phyloP scores from a whole-genome alignment of 1,140 invertebrate genomes.

The Bombus affinis region DNA sequence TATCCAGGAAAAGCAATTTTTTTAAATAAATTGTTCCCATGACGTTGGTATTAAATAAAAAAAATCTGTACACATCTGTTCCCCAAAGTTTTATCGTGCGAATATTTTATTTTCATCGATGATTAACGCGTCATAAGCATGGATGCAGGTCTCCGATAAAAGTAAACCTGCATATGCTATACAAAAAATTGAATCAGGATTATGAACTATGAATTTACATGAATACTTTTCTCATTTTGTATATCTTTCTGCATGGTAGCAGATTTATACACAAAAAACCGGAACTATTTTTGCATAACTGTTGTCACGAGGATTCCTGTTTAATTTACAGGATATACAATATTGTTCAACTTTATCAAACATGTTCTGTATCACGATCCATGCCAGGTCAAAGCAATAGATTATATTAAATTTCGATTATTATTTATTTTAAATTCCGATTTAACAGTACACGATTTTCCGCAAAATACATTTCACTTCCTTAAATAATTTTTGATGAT shows the following conservation, averaged over 20 bases:
- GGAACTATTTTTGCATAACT: neutral
- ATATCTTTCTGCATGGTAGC: no score
- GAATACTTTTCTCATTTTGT: neutral
- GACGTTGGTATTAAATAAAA: neutral
- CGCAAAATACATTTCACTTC: neutral
- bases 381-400: neutral
- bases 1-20: neutral
- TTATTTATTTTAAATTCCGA: neutral
- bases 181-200: constrained; percentile 4
- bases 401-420: neutral
- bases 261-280: neutral
- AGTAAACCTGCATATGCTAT: neutral
- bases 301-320: neutral
- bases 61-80: neutral
- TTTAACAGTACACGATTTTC: neutral
- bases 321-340: neutral
- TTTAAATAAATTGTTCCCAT: neutral
- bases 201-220: neutral
- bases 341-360: neutral
- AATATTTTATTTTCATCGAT: neutral
- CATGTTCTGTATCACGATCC: neutral
- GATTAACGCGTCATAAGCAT: neutral
- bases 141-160: neutral
- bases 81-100: neutral
- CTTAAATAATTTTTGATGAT: neutral